phyloP scores from a whole-genome alignment of 2,113 vertebrate genomes.

The Glaucidium brasilianum region DNA sequence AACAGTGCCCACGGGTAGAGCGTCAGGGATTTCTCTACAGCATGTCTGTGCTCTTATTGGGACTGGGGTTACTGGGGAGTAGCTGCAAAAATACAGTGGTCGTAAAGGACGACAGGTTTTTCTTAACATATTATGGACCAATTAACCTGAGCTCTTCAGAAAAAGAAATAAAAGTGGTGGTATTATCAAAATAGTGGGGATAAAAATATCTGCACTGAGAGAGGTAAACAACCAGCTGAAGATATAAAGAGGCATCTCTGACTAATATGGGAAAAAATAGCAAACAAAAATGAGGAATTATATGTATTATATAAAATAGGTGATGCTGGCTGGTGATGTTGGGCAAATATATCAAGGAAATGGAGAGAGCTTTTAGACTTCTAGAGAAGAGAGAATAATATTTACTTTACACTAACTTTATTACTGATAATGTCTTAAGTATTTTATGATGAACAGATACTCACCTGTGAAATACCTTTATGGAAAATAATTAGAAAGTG shows the following conservation, averaged over 20 bases:
- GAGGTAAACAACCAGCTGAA: neutral
- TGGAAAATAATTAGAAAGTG: neutral
- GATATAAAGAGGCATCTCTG: neutral
- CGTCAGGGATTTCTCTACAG: neutral
- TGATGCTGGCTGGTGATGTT: neutral
- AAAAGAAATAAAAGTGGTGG: neutral
- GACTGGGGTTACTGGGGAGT: neutral
- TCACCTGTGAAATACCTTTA: neutral
- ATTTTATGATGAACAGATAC: neutral
- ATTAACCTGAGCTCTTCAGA: neutral
- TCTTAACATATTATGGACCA: neutral
- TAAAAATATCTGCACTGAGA: neutral
- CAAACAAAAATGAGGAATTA: neutral
- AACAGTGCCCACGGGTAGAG: neutral
- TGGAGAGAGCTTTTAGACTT: neutral
- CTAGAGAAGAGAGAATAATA: neutral
- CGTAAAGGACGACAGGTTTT: neutral
- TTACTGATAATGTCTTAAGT: neutral
- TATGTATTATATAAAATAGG: neutral
- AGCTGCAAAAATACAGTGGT: neutral
- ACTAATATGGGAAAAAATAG: neutral
- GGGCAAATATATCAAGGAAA: neutral
- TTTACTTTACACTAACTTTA: neutral
- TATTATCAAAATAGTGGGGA: neutral
- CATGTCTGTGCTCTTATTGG: neutral